Evolutionary conservation across 2,113 vertebrate species (phyloP), one percentile per base, ranked within the genome.

Genomic region (Grammomys dolichurus): DNA sequence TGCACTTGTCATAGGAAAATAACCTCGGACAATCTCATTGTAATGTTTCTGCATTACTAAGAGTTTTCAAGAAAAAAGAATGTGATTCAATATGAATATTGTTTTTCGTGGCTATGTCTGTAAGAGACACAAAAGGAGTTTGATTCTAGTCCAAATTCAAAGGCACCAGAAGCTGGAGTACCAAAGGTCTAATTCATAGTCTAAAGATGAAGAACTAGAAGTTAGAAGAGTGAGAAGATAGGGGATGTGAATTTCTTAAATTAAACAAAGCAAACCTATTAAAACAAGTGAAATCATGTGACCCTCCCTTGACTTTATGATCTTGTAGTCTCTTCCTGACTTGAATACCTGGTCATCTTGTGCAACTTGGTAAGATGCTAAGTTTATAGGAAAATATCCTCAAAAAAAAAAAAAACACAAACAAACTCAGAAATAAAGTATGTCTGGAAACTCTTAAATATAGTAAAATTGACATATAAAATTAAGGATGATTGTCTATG

Each of bases 1-100:
- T 81, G 9, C 20, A 40, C 90, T 90, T 96, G 60, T 78, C 43
- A 78, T 75, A 95, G n/a, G 51, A 51, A 80, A 80, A 80, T 56
- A 56, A 56, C 19, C 19, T 80, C 56, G 51, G 77, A 84, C 60
- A n/a, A 58, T 78, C 9, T 70, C 43, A 46, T 36, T 56, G 73
- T 1, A 86, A 72, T 81, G 0, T 0, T 51, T 77, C 6, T 69
- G 1, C 11, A 60, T 7, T 75, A 56, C 4, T 54, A 19, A 87
- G 56, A 46, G 4, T 17, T 82, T 5, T 54, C 36, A 36, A 0
- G 24, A 51, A 31, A 51, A 10, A 10, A 2, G 28, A 67, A 72
- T 54, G 11, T 54, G 51, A 88, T 56, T 73, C 12, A 28, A 51
- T 65, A 54, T 63, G 3, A 12, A 73, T 8, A 12, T 11, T 43